Evolutionary conservation across 2,113 vertebrate genomes (phyloP).

Genomic region (Hypomesus transpacificus): DNA sequence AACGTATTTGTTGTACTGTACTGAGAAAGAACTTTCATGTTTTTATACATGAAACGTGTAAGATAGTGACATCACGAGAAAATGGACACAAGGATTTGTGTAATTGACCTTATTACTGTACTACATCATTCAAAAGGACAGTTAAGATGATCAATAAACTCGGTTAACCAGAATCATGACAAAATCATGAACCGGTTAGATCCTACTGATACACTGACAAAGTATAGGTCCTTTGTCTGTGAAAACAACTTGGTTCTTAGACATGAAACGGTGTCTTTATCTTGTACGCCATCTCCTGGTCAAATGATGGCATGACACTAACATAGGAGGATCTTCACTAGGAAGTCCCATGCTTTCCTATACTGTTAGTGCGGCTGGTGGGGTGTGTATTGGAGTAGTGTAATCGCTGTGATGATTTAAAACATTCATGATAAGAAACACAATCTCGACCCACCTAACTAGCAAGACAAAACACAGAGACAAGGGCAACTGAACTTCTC

Average conservation of each 20-base stretch:
- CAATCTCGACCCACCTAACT: not conserved
- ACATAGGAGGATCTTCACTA: not conserved
- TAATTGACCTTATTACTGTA: conserved; percentile 4
- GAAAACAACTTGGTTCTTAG: conserved; percentile 9
- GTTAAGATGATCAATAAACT: conserved; percentile 22
- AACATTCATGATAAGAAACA: not conserved
- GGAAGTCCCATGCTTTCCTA: not conserved
- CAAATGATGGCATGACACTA: not conserved
- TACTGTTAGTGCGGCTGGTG: not conserved
- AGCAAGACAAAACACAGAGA: conserved; percentile 3
- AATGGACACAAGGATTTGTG: conserved; percentile 3
- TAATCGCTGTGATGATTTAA: not conserved
- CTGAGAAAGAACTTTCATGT: conserved; percentile 24
- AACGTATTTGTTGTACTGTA: conserved; percentile 42
- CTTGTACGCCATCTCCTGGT: conserved; percentile 54
- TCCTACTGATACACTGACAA: conserved; percentile 15
- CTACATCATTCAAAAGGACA: conserved; percentile 9
- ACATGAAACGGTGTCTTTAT: not conserved
- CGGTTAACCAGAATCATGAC: conserved; percentile 9
- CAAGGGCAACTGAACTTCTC: conserved; percentile 27
- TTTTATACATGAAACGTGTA: conserved; percentile 30
- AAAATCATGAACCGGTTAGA: conserved; percentile 24
- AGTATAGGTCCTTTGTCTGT: conserved; percentile 47
- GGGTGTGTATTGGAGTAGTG: not conserved
- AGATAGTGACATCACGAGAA: not conserved